Conservation (phyloP, 1,140 invertebrate genomes). For the Stenopsyche tienmushanensis region DNA sequence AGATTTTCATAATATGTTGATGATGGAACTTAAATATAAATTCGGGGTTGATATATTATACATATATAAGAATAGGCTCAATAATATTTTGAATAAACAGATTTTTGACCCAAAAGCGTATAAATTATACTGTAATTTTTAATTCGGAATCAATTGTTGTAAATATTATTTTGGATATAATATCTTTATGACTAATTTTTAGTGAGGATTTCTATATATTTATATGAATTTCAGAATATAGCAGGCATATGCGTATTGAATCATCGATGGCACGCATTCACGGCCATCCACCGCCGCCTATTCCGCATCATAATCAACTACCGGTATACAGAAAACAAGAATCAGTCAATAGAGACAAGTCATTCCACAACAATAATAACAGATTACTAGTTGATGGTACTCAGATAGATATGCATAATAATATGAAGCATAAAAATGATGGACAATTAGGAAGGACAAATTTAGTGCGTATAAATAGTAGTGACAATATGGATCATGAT, state of each 20-base stretch:
- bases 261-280: constrained; percentile 31
- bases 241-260: constrained; percentile 26
- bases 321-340: constrained; percentile 25
- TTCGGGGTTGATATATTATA: no score
- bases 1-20: no score
- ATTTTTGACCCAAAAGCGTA: no score
- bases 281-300: constrained; percentile 23
- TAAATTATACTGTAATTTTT: no score
- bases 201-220: no score
- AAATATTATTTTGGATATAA: no score
- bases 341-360: constrained; percentile 6
- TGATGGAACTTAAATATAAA: no score
- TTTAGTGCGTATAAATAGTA: constrained; percentile 25
- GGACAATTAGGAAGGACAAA: constrained; percentile 7
- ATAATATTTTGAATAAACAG: no score
- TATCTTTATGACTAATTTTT: no score
- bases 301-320: constrained; percentile 19
- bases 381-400: not conserved
- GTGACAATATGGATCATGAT: constrained; percentile 6
- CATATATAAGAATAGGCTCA: no score
- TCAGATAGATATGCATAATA: not conserved
- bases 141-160: no score
- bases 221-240: constrained; percentile 38
- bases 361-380: constrained; percentile 33
- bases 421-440: constrained; percentile 1